Percentiles rank a stretch among this genome's conserved stretches.
These are phyloP conservation scores for Xiphydria camelus DNA, from an alignment of 2,888 invertebrate species.

Conservation along the genomic window DNA sequence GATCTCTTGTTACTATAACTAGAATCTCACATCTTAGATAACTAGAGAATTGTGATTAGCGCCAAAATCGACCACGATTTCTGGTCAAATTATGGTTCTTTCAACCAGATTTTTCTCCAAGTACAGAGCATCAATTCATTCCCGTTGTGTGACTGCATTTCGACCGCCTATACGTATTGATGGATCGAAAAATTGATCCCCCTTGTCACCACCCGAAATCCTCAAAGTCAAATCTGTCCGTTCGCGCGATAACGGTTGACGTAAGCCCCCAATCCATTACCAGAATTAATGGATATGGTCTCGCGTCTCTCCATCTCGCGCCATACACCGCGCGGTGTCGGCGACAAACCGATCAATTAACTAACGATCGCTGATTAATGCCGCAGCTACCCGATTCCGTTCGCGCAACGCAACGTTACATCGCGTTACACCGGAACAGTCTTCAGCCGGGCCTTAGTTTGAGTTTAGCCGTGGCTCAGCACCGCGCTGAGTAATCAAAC, in stretches of 20 bases:
- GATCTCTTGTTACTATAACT: too few relatives aligned
- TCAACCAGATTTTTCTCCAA: too few relatives aligned
- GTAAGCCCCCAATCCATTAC: constrained; percentile 30
- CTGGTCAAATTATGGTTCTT: too few relatives aligned
- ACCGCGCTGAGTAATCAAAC: constrained; percentile 58
- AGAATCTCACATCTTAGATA: too few relatives aligned
- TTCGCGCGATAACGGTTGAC: background rate
- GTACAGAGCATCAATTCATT: too few relatives aligned
- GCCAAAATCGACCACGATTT: too few relatives aligned
- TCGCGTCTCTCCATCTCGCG: constrained; percentile 19
- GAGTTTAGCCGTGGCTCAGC: constrained; percentile 53
- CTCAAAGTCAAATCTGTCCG: too few relatives aligned
- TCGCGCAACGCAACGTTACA: constrained; percentile 18
- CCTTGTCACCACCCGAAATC: too few relatives aligned
- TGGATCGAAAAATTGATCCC: too few relatives aligned
- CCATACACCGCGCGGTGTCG: constrained; percentile 22
- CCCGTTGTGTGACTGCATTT: too few relatives aligned
- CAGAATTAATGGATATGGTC: constrained; percentile 29
- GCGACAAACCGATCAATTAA: constrained; percentile 46
- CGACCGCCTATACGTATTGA: too few relatives aligned
- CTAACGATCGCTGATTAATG: constrained; percentile 31
- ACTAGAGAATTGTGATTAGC: too few relatives aligned
- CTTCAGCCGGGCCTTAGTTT: constrained; percentile 49
- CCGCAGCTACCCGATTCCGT: constrained; percentile 7
- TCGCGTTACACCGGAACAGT: constrained; percentile 29